Evolutionary conservation across 2,113 vertebrate species (phyloP).

Genomic region (Zosterops borbonicus): DNA sequence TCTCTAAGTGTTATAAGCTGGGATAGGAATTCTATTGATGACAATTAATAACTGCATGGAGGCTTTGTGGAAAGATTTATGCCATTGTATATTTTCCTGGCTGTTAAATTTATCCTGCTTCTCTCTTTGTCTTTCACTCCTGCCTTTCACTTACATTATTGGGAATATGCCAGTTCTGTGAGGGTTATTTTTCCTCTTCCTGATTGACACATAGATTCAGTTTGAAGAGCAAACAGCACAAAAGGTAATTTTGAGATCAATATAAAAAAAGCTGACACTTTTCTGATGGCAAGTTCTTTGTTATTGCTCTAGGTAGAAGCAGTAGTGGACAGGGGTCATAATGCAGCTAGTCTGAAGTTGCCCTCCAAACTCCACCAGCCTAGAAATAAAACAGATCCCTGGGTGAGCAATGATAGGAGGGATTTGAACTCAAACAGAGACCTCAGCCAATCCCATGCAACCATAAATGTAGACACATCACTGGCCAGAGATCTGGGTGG

Average conservation of each 20-base stretch:
- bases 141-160: neutral
- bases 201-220: neutral
- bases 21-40: neutral
- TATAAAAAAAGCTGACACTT: constrained; percentile 26
- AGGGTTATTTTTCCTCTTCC: neutral
- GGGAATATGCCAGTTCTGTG: neutral
- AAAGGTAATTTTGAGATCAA: constrained; percentile 17
- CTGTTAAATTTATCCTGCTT: neutral
- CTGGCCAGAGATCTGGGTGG: neutral
- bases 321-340: neutral
- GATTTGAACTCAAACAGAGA: neutral
- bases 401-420: neutral
- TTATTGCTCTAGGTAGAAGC: neutral
- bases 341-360: neutral
- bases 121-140: neutral
- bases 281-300: neutral
- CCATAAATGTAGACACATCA: neutral
- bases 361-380: too few species aligned
- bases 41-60: neutral
- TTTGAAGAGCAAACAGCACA: neutral
- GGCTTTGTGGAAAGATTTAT: neutral
- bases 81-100: neutral
- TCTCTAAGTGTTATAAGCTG: neutral
- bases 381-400: neutral
- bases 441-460: neutral